Evolutionary conservation across 2,113 vertebrate genomes (phyloP).

Genomic region (Mus spicilegus): DNA sequence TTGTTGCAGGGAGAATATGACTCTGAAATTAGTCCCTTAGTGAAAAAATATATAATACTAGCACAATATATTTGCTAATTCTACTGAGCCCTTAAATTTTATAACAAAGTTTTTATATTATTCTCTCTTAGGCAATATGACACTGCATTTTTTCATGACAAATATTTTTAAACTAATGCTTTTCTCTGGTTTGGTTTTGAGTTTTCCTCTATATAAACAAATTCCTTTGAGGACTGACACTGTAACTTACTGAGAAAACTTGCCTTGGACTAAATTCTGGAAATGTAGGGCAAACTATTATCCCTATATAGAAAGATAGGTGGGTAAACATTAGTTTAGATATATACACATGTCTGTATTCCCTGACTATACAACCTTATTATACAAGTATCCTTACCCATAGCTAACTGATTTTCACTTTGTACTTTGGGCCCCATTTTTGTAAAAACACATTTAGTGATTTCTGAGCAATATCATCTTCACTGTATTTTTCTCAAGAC

Average conservation of each 20-base stretch:
- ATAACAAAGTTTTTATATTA: background rate
- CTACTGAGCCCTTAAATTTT: background rate
- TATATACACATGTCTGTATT: background rate
- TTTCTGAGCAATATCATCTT: background rate
- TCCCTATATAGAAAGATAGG: background rate
- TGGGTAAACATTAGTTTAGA: rapidly evolving
- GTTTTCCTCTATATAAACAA: background rate
- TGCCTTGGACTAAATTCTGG: rapidly evolving
- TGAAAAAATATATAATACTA: background rate
- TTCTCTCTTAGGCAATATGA: background rate
- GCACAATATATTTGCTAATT: background rate
- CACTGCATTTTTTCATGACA: background rate
- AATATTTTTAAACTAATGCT: background rate
- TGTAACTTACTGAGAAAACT: background rate
- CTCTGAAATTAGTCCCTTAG: background rate
- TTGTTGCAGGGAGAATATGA: background rate
- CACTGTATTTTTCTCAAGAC: background rate
- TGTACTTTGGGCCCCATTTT: background rate
- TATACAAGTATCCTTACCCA: background rate
- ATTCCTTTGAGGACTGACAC: background rate
- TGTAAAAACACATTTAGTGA: background rate
- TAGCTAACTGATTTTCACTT: background rate
- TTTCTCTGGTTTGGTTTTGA: background rate
- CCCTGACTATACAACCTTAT: background rate
- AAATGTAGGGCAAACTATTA: background rate